These are phyloP conservation scores for Silurus aristotelis DNA, from an alignment of 2,797 vertebrate species.

Conservation along the genomic window DNA sequence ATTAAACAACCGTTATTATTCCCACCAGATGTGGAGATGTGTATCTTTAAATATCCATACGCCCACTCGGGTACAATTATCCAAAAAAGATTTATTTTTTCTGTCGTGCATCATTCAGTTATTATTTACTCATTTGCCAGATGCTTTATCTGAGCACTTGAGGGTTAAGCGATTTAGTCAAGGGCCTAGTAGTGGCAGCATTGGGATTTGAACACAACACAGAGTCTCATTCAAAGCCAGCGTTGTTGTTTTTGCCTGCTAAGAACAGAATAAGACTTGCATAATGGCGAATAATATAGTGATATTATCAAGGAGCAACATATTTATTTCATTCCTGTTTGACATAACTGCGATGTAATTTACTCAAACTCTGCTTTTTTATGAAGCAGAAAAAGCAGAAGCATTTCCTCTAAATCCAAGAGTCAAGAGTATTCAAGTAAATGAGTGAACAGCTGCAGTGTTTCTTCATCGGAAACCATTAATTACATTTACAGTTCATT, in stretches of 20 bases:
- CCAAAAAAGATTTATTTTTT: not conserved
- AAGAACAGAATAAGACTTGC: not conserved
- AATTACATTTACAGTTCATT: constrained; percentile 7
- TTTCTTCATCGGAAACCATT: not conserved
- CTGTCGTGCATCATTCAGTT: not conserved
- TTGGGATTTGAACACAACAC: not conserved
- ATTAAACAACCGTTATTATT: not conserved
- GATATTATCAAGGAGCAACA: not conserved
- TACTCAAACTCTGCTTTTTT: not conserved
- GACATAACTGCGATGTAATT: not conserved
- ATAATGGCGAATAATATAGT: not conserved
- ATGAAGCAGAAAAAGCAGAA: not conserved
- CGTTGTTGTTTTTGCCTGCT: not conserved
- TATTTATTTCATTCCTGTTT: not conserved
- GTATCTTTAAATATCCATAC: not conserved
- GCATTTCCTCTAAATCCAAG: not conserved
- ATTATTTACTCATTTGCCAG: not conserved
- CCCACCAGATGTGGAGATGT: not conserved
- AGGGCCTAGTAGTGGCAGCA: not conserved
- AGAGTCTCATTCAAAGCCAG: not conserved
- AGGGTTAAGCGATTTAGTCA: not conserved
- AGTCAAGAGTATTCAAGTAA: not conserved
- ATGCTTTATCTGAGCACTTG: not conserved
- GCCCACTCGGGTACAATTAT: not conserved
- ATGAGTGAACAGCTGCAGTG: not conserved